phyloP scores from a whole-genome alignment of 2,113 vertebrate genomes.

The Muntiacus reevesi region DNA sequence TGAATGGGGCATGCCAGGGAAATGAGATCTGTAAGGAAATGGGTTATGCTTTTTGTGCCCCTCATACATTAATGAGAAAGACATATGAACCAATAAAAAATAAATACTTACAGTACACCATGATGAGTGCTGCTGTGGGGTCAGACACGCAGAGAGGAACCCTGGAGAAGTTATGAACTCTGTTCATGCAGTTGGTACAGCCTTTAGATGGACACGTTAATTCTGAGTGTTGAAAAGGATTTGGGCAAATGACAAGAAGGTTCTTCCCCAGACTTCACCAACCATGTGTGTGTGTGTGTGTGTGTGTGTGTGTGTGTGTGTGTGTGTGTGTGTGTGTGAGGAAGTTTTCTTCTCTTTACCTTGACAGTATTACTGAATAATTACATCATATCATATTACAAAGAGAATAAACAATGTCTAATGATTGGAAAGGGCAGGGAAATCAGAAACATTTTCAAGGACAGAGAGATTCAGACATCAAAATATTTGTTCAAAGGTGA shows the following conservation, averaged over 20 bases:
- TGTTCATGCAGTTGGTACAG: not conserved
- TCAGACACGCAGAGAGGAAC: not conserved
- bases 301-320: not conserved
- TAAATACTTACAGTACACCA: not conserved
- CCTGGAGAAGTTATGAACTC: not conserved
- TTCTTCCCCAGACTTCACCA: not conserved
- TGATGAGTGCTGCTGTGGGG: not conserved
- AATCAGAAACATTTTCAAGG: constrained; percentile 16
- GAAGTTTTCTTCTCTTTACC: not conserved
- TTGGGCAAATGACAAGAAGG: not conserved
- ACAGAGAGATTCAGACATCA: not conserved
- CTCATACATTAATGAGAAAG: not conserved
- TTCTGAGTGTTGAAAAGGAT: not conserved
- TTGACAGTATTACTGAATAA: not conserved
- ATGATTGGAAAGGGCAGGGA: not conserved
- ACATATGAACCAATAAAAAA: not conserved
- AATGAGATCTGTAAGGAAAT: not conserved
- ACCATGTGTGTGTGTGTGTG: not conserved
- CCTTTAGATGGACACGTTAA: not conserved
- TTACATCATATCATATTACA: not conserved
- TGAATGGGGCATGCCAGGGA: not conserved
- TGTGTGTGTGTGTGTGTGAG: not conserved
- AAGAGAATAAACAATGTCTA: not conserved
- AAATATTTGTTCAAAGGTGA: not conserved
- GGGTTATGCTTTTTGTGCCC: not conserved